Evolutionary conservation across 30 jellyfish, hydroid and myxozoan genomes (phyloP), one percentile per base, ranked within the genome.

Genomic region (Pelagia noctiluca): DNA sequence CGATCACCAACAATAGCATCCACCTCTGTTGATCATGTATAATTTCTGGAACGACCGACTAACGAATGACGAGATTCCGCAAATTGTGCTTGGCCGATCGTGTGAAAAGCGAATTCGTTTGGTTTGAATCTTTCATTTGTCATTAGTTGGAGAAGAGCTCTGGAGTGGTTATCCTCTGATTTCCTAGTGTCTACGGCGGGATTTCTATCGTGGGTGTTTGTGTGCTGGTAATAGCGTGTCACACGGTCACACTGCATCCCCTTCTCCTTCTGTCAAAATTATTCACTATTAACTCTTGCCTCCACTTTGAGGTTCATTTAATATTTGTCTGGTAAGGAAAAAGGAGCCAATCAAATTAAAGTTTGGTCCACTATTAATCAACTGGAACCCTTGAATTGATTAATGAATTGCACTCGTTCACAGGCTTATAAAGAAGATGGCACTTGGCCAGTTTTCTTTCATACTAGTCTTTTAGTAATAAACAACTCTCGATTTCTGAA

Each of bases 111-210:
- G 26, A 19, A 52, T 19, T 30, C 68, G 21, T 25, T 5, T 52
- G 68, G 21, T 30, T 10, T 19, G 30, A 8, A 19, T 52, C 68
- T 52, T 52, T 52, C 68, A 52, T 3, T 52, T 3, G 26, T 52
- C 68, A 19, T 52, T 42, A 16, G 57, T 42, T 16, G 57, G 57
- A 5, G 8, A 5, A 5, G 8, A 42, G 57, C 16, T 42, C 57
- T 5, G 57, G 57, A 5, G 12, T 5, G 57, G 12, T 42, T 42
- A 42, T 42, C 57, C 16, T 52, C 21, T 52, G 68, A 30, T 52
- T 52, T 52, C 68, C 68, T 19, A 8, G 16, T 52, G 26, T 52
- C 68, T 52, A 2, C 21, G 28, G 68, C 68, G 68, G 68, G 2
- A 3, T 19, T 30, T 52, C 12, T 52, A 30, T 52, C 16, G 68